Evolutionary conservation across 2,113 vertebrate genomes (phyloP).

Genomic region (Callionymus lyra): DNA sequence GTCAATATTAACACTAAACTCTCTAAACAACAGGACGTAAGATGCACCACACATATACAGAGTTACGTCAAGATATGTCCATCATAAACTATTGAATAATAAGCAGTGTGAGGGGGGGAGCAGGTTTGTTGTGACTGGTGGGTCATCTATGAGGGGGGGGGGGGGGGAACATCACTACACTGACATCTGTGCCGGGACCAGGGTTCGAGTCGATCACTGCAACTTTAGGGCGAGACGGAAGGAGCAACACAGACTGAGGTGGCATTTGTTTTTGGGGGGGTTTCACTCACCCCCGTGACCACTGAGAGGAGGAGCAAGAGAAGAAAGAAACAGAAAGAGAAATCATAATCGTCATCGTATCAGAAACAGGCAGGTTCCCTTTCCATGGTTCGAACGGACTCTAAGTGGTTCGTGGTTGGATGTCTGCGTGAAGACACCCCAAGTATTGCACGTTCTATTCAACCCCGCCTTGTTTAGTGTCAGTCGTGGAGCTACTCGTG

Average conservation of each 20-base stretch:
- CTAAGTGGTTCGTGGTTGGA: background rate
- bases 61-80: constrained; percentile 49
- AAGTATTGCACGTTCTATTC: constrained; percentile 45
- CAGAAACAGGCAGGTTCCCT: background rate
- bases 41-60: constrained; percentile 62
- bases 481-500: background rate
- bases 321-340: constrained; percentile 9
- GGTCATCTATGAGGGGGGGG: constrained; percentile 6
- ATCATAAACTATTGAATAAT: constrained; percentile 47
- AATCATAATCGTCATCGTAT: background rate
- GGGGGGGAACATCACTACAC: constrained; percentile 14
- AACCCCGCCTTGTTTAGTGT: constrained; percentile 25
- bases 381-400: background rate
- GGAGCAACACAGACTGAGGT: constrained; percentile 46
- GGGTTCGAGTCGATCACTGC: constrained; percentile 17
- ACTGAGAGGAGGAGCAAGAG: constrained; percentile 45
- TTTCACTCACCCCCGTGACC: constrained; percentile 58
- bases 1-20: constrained; percentile 57
- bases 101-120: constrained; percentile 9
- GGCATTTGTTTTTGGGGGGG: constrained; percentile 25
- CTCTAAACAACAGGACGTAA: constrained; percentile 58
- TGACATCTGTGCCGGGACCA: constrained; percentile 8
- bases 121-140: constrained; percentile 26
- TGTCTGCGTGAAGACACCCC: constrained; percentile 1
- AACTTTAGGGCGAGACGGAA: constrained; percentile 6